These are phyloP conservation scores for Axinella damicornis DNA, from an alignment of 37 sponge, comb jelly and placozoan genomes.

Conservation along the genomic window DNA sequence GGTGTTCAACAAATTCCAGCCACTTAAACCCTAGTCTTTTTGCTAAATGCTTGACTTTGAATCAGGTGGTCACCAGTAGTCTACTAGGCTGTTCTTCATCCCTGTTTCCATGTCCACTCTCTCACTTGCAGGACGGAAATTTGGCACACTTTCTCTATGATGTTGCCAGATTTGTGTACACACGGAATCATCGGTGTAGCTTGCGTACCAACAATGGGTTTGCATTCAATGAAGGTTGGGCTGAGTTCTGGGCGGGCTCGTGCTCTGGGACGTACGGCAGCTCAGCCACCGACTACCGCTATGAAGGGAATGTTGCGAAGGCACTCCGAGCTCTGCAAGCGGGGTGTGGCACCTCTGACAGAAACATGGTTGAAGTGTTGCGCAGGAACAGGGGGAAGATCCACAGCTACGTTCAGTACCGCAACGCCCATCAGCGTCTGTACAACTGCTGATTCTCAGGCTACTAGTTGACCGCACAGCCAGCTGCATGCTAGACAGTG, in stretches of 20 bases:
- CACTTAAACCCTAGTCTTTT: no score
- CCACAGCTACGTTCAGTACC: constrained; percentile 2
- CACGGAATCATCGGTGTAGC: neutral
- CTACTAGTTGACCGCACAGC: no score
- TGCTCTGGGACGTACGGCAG: neutral
- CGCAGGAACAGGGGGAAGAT: neutral
- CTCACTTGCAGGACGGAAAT: constrained; percentile 13
- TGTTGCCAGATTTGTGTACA: constrained; percentile 10
- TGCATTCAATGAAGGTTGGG: constrained; percentile 53
- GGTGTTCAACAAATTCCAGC: no score
- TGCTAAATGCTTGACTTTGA: no score
- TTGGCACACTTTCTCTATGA: constrained; percentile 24
- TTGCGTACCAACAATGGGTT: constrained; percentile 21
- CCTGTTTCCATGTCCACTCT: no score
- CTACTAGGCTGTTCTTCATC: no score
- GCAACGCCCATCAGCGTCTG: neutral
- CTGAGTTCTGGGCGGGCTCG: constrained; percentile 29
- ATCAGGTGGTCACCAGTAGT: no score
- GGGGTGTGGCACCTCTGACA: neutral
- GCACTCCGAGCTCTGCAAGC: constrained; percentile 1
- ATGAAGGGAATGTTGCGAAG: constrained; percentile 30
- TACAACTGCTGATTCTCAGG: no score
- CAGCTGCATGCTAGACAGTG: no score
- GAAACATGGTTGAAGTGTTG: neutral
- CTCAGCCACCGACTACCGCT: constrained; percentile 12